Evolutionary conservation across 2,888 invertebrate species (phyloP).

Genomic region (Pyrgus malvae): DNA sequence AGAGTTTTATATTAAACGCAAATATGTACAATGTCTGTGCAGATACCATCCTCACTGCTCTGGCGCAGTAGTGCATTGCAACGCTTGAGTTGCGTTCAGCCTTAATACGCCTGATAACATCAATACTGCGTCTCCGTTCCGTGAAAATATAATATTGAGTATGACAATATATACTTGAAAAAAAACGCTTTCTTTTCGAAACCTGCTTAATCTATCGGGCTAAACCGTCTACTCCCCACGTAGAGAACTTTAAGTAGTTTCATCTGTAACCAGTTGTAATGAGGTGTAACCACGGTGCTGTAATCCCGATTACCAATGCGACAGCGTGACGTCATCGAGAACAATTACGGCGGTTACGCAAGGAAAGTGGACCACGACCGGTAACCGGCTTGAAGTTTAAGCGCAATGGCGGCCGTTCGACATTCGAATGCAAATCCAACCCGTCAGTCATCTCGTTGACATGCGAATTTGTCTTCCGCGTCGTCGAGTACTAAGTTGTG

Average conservation of each 20-base stretch:
- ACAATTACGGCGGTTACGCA: constrained; percentile 48
- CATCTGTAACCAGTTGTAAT: constrained; percentile 20
- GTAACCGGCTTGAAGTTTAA: constrained; percentile 41
- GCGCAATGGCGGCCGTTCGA: constrained; percentile 18
- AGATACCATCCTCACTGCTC: too few species aligned
- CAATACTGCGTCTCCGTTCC: too few species aligned
- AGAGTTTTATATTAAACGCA: too few species aligned
- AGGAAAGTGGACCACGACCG: constrained; percentile 34
- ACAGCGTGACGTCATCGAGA: constrained; percentile 31
- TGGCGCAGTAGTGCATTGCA: too few species aligned
- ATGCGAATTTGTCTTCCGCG: constrained; percentile 8
- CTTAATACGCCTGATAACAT: too few species aligned
- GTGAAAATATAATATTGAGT: too few species aligned
- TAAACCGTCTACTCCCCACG: background rate
- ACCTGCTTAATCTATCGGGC: background rate
- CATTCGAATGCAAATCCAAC: constrained; percentile 31
- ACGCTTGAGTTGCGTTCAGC: too few species aligned
- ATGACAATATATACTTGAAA: background rate
- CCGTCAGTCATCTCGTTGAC: constrained; percentile 4
- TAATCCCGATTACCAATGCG: constrained; percentile 24
- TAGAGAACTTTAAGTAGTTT: background rate
- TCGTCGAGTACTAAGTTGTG: background rate
- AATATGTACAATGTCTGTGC: too few species aligned
- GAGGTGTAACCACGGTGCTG: constrained; percentile 16
- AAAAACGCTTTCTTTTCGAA: constrained; percentile 3